Percentiles rank a stretch among this genome's conserved stretches.
phyloP scores from a whole-genome alignment of 2,797 vertebrate genomes.

The Choloepus didactylus region DNA sequence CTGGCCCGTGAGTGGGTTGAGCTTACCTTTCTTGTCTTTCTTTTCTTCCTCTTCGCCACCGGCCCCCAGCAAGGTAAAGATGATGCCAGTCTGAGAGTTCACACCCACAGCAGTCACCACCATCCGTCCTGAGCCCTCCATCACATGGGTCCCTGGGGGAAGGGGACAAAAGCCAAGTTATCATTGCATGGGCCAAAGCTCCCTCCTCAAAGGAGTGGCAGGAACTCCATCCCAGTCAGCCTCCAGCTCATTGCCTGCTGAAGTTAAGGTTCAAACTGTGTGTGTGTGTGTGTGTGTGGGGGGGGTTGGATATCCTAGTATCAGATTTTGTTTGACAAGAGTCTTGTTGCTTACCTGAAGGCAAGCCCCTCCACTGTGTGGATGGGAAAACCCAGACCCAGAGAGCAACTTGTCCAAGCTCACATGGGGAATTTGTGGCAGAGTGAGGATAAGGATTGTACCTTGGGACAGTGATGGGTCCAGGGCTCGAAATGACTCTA shows the following conservation, averaged over 20 bases:
- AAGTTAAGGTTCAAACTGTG: background rate
- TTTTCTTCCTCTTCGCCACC: slow-evolving; percentile 97
- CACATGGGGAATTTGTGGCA: background rate
- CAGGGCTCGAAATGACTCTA: background rate
- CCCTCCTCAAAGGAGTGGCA: slow-evolving; percentile 20
- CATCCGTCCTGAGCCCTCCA: slow-evolving; percentile 99
- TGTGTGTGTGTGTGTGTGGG: no score
- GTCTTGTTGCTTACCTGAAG: background rate
- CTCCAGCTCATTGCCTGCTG: background rate
- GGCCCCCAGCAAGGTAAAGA: slow-evolving; percentile 97
- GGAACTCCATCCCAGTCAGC: background rate
- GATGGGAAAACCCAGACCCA: background rate
- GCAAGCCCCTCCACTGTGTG: background rate
- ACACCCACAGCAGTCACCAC: slow-evolving; percentile 97
- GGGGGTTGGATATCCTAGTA: no score
- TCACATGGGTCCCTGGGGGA: slow-evolving; percentile 96
- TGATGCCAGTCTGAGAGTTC: slow-evolving; percentile 99
- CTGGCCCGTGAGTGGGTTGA: background rate
- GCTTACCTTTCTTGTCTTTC: slow-evolving; percentile 98
- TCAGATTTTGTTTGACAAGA: no score
- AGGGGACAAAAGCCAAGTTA: slow-evolving; percentile 44
- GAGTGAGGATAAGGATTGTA: background rate
- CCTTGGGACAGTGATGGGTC: background rate
- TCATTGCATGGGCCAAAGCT: background rate
- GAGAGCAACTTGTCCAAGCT: background rate